These are phyloP conservation scores for Moxostoma hubbsi DNA, from an alignment of 2,797 vertebrate species.

Conservation along the genomic window DNA sequence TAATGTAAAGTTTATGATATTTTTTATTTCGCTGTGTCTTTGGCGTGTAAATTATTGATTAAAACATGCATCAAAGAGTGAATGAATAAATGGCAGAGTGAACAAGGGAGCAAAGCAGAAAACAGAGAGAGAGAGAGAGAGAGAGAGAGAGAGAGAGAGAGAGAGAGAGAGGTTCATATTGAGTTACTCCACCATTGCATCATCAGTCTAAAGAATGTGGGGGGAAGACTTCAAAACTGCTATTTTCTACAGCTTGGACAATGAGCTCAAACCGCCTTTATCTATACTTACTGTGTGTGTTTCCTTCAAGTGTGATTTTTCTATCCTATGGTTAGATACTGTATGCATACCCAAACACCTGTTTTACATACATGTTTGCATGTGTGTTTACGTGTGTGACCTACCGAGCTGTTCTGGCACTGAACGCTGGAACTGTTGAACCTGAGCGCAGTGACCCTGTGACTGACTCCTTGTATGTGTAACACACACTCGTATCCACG, in stretches of 20 bases:
- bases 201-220: slow-evolving; percentile 21
- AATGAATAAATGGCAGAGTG: neutral
- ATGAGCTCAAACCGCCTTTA: slow-evolving; percentile 26
- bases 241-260: slow-evolving; percentile 25
- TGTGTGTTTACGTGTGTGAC: slow-evolving; percentile 49
- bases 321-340: neutral
- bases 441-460: slow-evolving; percentile 93
- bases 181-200: slow-evolving; percentile 40
- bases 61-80: slow-evolving; percentile 18
- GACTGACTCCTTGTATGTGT: slow-evolving; percentile 88
- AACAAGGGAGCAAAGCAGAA: slow-evolving; percentile 22
- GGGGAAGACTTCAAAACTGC: slow-evolving; percentile 27
- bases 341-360: neutral
- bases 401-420: slow-evolving; percentile 98
- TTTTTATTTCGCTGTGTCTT: neutral
- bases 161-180: slow-evolving; percentile 20
- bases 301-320: neutral
- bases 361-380: neutral
- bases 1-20: neutral
- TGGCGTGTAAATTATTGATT: slow-evolving; percentile 4
- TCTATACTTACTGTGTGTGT: neutral
- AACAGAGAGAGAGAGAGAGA: slow-evolving; percentile 18
- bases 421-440: slow-evolving; percentile 99
- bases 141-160: slow-evolving; percentile 12
- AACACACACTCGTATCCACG: slow-evolving; percentile 95